These are phyloP conservation scores for Chiroxiphia lanceolata DNA, from an alignment of 2,797 vertebrate genomes.

Conservation along the genomic window DNA sequence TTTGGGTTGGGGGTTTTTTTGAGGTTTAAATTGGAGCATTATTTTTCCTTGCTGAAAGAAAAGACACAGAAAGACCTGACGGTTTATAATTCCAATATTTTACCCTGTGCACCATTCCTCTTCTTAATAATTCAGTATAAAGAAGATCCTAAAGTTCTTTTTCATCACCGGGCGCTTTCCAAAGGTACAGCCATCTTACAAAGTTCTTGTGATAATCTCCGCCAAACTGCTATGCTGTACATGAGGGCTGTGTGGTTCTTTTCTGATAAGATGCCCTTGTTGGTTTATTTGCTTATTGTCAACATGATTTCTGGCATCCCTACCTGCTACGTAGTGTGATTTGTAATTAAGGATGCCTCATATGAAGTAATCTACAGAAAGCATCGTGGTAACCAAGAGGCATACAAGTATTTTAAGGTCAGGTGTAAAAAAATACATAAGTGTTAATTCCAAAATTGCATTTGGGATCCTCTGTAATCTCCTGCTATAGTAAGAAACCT, in stretches of 20 bases:
- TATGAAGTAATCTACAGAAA: conserved; percentile 9
- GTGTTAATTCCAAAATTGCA: background rate
- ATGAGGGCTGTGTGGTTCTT: background rate
- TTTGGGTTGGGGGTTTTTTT: rapidly evolving
- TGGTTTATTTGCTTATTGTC: conserved; percentile 4
- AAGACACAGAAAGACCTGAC: background rate
- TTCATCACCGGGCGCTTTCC: background rate
- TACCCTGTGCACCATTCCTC: background rate
- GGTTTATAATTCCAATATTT: background rate
- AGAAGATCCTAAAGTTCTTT: background rate
- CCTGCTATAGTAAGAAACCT: background rate
- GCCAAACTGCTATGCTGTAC: background rate
- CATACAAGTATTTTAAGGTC: conserved; percentile 6
- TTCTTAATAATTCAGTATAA: background rate
- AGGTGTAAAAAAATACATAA: background rate
- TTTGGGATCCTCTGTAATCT: background rate
- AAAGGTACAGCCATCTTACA: background rate
- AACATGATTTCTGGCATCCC: background rate
- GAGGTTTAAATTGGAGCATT: background rate
- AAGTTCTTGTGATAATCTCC: background rate
- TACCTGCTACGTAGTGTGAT: background rate
- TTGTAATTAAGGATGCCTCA: background rate
- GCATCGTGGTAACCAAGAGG: background rate
- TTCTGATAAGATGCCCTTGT: background rate
- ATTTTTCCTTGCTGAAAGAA: background rate